Evolutionary conservation across 2,113 vertebrate species (phyloP), one percentile per base, ranked within the genome.

Genomic region (Platichthys stellatus): DNA sequence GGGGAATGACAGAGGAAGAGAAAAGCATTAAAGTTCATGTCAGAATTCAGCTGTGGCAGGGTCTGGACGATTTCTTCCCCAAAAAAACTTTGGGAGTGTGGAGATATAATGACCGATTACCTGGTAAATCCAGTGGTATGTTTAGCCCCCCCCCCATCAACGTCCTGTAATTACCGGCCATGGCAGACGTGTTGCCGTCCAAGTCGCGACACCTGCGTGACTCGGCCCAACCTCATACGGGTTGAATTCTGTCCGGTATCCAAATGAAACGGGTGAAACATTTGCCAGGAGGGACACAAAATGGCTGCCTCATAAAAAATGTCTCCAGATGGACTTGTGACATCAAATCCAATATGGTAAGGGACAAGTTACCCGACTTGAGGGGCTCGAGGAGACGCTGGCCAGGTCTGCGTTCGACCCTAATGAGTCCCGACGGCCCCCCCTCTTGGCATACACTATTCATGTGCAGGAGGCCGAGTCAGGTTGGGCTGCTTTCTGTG

Each of bases 241-340:
- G 12, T n/a, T n/a, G 72, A 76, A 47, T 70, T 5, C 66, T 74
- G 54, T 9, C 49, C 10, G 21, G 69, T 31, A 31, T 31, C 31
- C 31, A 31, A 31, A 78, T 85, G 61, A 81, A 77, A 74, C 75
- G 64, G 69, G 76, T 65, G 75, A 75, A 70, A 67, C 28, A 63
- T 76, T 63, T 88, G 82, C 75, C 80, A 89, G 69, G 57, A 67
- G 82, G 58, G 49, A 61, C 2, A 77, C 71, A 83, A 87, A 81
- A 86, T 84, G 78, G 81, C 78, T 67, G 51, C 63, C 53, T 61
- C 17, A 15, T 17, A 49, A 49, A 74, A 86, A 83, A 87, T 80
- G 82, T 70, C 84, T 88, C 83, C 85, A 83, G 81, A 88, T 85
- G 85, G 83, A 88, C 71, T 72, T 62, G 80, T 76, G 85, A 83